phyloP scores from a whole-genome alignment of 2,797 vertebrate species.

The Lagocephalus sceleratus region DNA sequence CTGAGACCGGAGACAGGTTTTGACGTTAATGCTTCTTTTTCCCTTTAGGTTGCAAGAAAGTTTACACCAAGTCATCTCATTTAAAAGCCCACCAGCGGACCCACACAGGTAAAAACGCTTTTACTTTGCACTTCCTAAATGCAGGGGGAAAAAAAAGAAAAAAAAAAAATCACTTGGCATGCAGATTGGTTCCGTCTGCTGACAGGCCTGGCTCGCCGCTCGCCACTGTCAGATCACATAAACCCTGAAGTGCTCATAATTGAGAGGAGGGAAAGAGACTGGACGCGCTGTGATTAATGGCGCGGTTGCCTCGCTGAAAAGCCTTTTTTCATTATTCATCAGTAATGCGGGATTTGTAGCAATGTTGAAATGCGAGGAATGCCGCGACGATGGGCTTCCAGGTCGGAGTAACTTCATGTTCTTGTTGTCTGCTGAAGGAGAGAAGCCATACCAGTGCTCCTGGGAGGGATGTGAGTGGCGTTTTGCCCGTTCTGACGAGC shows the following conservation, averaged over 20 bases:
- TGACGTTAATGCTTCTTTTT: conserved; percentile 17
- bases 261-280: conserved; percentile 14
- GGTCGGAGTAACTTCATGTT: too few relatives aligned
- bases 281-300: conserved; percentile 48
- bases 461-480: conserved; percentile 98
- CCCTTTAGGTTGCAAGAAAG: conserved; percentile 89
- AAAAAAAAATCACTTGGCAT: conserved; percentile 58
- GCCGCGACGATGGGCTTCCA: neutral
- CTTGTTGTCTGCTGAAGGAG: conserved; percentile 75
- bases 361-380: neutral
- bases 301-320: conserved; percentile 11
- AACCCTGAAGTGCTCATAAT: conserved; percentile 44
- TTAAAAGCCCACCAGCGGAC: conserved; percentile 96
- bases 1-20: neutral
- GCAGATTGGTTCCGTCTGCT: conserved; percentile 47
- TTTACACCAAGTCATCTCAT: conserved; percentile 98
- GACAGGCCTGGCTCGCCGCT: conserved; percentile 54
- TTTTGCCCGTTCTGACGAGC: conserved; percentile 93
- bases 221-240: conserved; percentile 57
- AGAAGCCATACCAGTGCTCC: conserved; percentile 95
- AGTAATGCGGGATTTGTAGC: neutral
- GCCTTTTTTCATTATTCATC: conserved; percentile 4
- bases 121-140: conserved; percentile 25
- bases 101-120: conserved; percentile 88
- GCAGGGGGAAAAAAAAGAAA: conserved; percentile 34